Conservation (phyloP, 2,113 vertebrate species). For the Poeciliopsis retropinna region DNA sequence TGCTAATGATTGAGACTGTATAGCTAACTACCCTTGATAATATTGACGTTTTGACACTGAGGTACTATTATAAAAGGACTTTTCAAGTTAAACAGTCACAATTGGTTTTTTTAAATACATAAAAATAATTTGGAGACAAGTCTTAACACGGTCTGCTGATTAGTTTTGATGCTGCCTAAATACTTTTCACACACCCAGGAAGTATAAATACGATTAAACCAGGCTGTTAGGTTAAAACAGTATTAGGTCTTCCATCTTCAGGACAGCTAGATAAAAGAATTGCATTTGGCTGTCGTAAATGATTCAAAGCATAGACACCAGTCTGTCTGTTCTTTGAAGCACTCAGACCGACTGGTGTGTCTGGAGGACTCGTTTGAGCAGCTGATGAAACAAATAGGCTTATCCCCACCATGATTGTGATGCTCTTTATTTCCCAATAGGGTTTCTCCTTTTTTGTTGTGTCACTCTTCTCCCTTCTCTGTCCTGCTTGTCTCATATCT, state of each 20-base stretch:
- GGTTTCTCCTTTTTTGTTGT: slow-evolving; percentile 24
- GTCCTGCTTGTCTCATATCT: slow-evolving; percentile 9
- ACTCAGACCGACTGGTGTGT: slow-evolving; percentile 25
- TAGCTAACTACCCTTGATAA: background rate
- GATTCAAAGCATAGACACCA: background rate
- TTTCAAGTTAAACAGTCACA: background rate
- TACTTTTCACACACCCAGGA: background rate
- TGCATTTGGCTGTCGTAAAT: slow-evolving; percentile 17
- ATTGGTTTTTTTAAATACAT: background rate
- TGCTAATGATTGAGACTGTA: background rate
- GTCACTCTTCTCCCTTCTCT: slow-evolving; percentile 14
- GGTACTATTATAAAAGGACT: background rate
- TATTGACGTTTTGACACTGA: background rate
- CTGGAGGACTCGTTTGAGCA: slow-evolving; percentile 22
- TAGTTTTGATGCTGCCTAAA: background rate
- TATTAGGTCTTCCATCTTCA: background rate
- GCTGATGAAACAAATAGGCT: slow-evolving; percentile 47
- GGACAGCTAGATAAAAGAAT: slow-evolving; percentile 23
- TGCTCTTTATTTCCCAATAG: slow-evolving; percentile 24
- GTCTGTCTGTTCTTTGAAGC: slow-evolving; percentile 17
- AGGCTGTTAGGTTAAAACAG: background rate
- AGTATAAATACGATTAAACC: slow-evolving; percentile 5
- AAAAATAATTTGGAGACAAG: background rate
- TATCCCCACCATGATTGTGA: slow-evolving; percentile 29
- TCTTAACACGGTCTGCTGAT: background rate